Conservation (phyloP, 2,888 invertebrate species). For the Stegana nigrithorax region DNA sequence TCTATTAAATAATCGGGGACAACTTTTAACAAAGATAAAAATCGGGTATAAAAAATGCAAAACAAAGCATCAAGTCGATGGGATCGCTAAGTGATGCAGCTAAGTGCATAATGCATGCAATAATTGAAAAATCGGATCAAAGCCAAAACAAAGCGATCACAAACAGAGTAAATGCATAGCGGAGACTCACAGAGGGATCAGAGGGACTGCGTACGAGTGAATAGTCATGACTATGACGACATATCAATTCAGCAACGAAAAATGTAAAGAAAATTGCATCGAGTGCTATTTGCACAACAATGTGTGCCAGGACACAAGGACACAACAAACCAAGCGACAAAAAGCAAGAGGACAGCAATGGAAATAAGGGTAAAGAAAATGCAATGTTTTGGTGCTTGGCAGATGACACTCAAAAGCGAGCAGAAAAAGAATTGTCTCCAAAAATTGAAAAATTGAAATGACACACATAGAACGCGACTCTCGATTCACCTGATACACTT, state of each 20-base stretch:
- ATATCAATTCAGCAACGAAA: constrained; percentile 15
- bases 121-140: constrained; percentile 9
- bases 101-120: constrained; percentile 15
- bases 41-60: neutral
- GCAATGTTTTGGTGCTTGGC: neutral
- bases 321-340: constrained; percentile 26
- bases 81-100: no score
- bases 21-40: constrained; percentile 7
- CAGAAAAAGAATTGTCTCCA: neutral
- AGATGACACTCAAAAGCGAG: constrained; percentile 19
- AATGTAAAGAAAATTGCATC: constrained; percentile 44
- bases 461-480: no score
- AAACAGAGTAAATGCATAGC: neutral
- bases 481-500: no score
- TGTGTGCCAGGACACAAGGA: constrained; percentile 15
- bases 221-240: constrained; percentile 9
- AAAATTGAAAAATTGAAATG: no score
- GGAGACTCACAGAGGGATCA: neutral
- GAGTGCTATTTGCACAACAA: constrained; percentile 41
- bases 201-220: neutral
- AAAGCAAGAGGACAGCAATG: constrained; percentile 31
- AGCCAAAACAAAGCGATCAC: neutral
- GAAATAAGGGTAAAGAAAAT: constrained; percentile 18
- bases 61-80: neutral
- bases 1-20: neutral